phyloP scores from a whole-genome alignment of 2,888 invertebrate genomes.

The Thumatha senex region DNA sequence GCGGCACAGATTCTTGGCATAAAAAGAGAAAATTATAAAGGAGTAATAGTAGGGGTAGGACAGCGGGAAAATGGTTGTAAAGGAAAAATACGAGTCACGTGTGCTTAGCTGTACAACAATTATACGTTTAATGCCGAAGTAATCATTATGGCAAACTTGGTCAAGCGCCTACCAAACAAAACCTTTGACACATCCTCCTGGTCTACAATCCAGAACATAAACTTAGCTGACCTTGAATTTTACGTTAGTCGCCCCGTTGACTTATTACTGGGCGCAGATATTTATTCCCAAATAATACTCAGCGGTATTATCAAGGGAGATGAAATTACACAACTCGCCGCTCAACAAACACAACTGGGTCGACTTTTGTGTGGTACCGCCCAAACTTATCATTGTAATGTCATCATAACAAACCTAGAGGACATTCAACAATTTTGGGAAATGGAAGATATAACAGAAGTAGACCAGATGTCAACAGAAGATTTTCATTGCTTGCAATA shows the following conservation, averaged over 20 bases:
- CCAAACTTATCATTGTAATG: background rate
- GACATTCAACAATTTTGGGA: conserved; percentile 3
- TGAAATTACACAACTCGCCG: background rate
- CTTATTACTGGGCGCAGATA: conserved; percentile 2
- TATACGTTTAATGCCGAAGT: conserved; percentile 1
- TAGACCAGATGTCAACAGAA: background rate
- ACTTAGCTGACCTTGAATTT: conserved; percentile 3
- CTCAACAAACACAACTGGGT: conserved; percentile 13
- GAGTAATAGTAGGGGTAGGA: background rate
- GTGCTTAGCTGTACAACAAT: background rate
- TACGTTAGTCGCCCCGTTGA: conserved; percentile 4
- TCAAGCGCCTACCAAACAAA: background rate
- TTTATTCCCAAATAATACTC: conserved; percentile 3
- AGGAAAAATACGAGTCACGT: too few relatives aligned
- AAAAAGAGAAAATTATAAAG: background rate
- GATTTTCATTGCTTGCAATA: background rate
- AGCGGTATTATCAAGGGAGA: background rate
- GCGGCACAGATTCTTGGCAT: background rate
- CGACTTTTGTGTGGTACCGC: conserved; percentile 9
- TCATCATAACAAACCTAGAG: background rate
- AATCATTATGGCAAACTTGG: background rate
- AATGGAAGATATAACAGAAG: conserved; percentile 3
- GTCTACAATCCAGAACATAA: background rate
- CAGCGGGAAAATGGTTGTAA: too few relatives aligned
- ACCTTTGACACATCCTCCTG: background rate